These are phyloP conservation scores for Geotrupes spiniger DNA, from an alignment of 2,888 invertebrate species.

Conservation along the genomic window DNA sequence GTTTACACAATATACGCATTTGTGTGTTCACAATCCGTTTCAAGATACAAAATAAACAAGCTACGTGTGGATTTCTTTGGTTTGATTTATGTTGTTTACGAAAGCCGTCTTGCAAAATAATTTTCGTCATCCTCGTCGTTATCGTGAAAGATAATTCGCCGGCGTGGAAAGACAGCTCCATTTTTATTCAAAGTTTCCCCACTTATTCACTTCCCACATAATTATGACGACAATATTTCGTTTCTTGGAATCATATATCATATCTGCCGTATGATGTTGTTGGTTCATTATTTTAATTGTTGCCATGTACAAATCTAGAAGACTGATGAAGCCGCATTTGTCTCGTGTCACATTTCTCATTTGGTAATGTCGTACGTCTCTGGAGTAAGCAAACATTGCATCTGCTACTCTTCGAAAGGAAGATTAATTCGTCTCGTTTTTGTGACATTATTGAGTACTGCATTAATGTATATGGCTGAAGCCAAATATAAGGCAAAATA, in stretches of 20 bases:
- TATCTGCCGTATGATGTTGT: slow-evolving; percentile 31
- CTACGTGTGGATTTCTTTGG: no score
- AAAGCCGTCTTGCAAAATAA: no score
- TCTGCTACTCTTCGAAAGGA: neutral
- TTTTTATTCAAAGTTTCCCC: slow-evolving; percentile 24
- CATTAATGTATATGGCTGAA: no score
- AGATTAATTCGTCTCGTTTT: no score
- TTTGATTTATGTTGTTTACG: no score
- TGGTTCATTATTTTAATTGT: slow-evolving; percentile 42
- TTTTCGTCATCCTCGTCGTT: slow-evolving; percentile 17
- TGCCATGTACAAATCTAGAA: slow-evolving; percentile 35
- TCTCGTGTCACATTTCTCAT: slow-evolving; percentile 29
- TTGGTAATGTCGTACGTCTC: slow-evolving; percentile 1
- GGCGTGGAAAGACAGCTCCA: slow-evolving; percentile 1
- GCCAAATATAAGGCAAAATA: no score
- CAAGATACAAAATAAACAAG: no score
- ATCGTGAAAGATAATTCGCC: slow-evolving; percentile 20
- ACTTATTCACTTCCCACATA: slow-evolving; percentile 32
- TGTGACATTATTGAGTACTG: no score
- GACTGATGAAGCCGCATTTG: slow-evolving; percentile 37
- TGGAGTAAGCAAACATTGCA: slow-evolving; percentile 7
- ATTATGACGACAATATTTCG: slow-evolving; percentile 29
- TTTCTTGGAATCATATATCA: slow-evolving; percentile 32
- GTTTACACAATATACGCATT: no score
- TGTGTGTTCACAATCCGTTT: no score